These are phyloP conservation scores for Echeneis naucrates DNA, from an alignment of 2,797 vertebrate species.

Conservation along the genomic window DNA sequence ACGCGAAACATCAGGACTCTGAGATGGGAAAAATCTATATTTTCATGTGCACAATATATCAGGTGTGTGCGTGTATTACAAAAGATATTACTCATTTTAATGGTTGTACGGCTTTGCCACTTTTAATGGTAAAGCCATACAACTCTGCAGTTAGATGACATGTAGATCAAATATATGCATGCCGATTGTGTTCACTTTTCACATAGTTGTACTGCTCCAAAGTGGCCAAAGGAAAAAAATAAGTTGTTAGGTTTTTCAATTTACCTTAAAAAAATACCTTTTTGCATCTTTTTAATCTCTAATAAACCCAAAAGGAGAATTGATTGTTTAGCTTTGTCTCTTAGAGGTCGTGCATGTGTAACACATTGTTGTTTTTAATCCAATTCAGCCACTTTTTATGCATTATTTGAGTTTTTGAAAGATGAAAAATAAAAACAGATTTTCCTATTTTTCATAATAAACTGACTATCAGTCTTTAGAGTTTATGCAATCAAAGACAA, in stretches of 20 bases:
- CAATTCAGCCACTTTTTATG: background rate
- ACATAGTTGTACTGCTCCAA: background rate
- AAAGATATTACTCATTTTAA: too few species aligned
- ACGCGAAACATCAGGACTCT: too few species aligned
- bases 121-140: too few species aligned
- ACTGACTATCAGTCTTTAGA: background rate
- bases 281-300: conserved; percentile 3
- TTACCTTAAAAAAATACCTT: too few species aligned
- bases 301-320: background rate
- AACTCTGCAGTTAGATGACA: background rate
- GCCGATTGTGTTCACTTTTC: background rate
- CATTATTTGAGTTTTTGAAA: background rate
- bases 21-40: background rate
- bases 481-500: conserved; percentile 27
- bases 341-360: background rate
- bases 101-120: too few species aligned
- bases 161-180: background rate
- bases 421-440: conserved; percentile 4
- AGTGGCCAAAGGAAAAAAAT: background rate
- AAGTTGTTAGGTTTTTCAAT: too few species aligned
- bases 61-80: background rate
- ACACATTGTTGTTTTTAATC: too few species aligned
- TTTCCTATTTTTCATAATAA: background rate
- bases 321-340: background rate
- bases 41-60: background rate